Evolutionary conservation across 2,113 vertebrate genomes (phyloP).

Genomic region (Crocuta crocuta): DNA sequence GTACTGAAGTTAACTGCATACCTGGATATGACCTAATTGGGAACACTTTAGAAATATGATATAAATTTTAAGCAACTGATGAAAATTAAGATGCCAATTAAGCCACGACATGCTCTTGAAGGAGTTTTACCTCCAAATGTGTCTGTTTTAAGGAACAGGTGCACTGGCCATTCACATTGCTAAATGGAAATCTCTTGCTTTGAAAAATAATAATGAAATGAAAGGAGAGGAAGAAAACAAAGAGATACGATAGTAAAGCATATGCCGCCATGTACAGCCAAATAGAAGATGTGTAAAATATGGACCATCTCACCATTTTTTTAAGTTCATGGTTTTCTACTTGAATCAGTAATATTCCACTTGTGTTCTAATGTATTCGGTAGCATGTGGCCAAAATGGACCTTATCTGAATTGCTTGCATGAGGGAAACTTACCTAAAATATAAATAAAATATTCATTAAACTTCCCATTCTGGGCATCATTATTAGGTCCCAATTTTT

Average conservation of each 20-base stretch:
- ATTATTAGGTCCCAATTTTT: not conserved
- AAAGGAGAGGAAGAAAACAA: not conserved
- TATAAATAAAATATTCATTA: not conserved
- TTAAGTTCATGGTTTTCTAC: not conserved
- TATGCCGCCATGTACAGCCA: not conserved
- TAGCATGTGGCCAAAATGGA: not conserved
- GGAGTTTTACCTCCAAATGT: not conserved
- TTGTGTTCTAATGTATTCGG: not conserved
- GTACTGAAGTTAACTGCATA: not conserved
- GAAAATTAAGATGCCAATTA: not conserved
- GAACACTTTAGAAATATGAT: not conserved
- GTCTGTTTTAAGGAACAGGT: not conserved
- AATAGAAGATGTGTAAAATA: not conserved
- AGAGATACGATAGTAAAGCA: not conserved
- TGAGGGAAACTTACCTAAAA: not conserved
- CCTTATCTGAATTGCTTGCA: not conserved
- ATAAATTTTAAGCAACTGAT: not conserved
- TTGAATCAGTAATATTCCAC: not conserved
- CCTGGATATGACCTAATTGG: not conserved
- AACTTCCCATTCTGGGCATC: not conserved
- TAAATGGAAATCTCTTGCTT: not conserved
- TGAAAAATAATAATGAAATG: not conserved
- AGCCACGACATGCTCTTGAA: not conserved
- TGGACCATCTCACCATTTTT: not conserved
- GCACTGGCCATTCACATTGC: not conserved